These are phyloP conservation scores for Lateolabrax maculatus DNA, from an alignment of 2,797 vertebrate genomes.

Conservation along the genomic window DNA sequence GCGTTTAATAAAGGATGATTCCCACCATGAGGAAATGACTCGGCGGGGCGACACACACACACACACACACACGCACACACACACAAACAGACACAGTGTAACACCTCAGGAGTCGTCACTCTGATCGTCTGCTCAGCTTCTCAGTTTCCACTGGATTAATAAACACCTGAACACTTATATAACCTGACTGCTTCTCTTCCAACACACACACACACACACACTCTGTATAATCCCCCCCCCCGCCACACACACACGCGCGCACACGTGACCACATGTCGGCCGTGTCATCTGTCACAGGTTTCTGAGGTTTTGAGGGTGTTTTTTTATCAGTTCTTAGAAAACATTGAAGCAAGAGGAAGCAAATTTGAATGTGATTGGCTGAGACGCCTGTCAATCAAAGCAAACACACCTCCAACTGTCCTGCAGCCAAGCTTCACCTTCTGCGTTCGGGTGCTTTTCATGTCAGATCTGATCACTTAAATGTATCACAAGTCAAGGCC, in stretches of 20 bases:
- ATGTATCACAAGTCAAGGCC: no score
- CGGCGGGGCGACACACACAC: neutral
- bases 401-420: neutral
- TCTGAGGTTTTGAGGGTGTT: no score
- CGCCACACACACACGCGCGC: conserved; percentile 23
- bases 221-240: neutral
- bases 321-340: neutral
- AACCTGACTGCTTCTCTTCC: neutral
- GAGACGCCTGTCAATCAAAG: neutral
- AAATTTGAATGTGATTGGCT: neutral
- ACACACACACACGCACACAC: conserved; percentile 1
- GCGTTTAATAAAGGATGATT: conserved; percentile 76
- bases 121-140: conserved; percentile 33
- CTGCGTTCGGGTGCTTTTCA: no score
- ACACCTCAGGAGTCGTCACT: conserved; percentile 42
- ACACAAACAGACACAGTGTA: conserved; percentile 21
- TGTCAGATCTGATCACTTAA: no score
- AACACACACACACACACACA: conserved; percentile 11
- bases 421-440: neutral
- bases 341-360: no score
- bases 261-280: neutral
- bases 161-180: conserved; percentile 55
- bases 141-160: conserved; percentile 57
- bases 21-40: conserved; percentile 60
- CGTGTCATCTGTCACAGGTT: neutral